Base-by-base conservation (phyloP, 2,888 invertebrate species). In the Flexamia atlantica region DNA sequence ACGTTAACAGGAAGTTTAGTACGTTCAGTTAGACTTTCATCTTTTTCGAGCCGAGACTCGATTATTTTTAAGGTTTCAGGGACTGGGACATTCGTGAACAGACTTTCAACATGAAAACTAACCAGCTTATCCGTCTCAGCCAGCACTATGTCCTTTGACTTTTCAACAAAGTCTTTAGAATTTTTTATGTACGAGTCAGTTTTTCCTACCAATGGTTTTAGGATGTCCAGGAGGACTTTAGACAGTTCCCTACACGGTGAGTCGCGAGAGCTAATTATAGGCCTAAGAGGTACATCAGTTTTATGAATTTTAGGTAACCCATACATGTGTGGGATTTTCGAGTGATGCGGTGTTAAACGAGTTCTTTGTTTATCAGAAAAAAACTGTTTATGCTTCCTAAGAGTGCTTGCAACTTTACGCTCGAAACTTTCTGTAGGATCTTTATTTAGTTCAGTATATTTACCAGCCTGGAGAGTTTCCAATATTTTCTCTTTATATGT, bases 221-320 rank as follows among this genome's bases (percentile, higher is more conserved):
- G n/a, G 5, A 30, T 64, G 64, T 5, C 1, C 25, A 64, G 17
- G 30, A 64, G 64, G 30, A 64, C 28, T 28, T 17, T 64, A 30
- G 12, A 64, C 17, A 64, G 20, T 28, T 64, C 64, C 4, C 30
- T 4, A 28, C 20, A 14, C 14, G 64, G 64, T 2, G 30, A 25
- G 64, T 12, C 20, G 0, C 7, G 28, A 28, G 64, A 64, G 17
- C 64, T 64, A 20, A 64, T 30, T 28, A 64, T 64, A 1, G 64
- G 64, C 30, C 64, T 64, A 1, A 64, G 28, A 17, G 28, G 64
- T 3, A 64, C 64, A 14, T 14, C 20, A 3, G 28, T 30, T 17
- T 64, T 64, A 17, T 28, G 64, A 28, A 64, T 64, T 30, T 64
- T 64, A 28, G 64, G 30, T 9, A 64, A 30, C 14, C 64, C 64